These are phyloP conservation scores for Hetaerina americana DNA, from an alignment of 1,140 invertebrate species.

Conservation along the genomic window DNA sequence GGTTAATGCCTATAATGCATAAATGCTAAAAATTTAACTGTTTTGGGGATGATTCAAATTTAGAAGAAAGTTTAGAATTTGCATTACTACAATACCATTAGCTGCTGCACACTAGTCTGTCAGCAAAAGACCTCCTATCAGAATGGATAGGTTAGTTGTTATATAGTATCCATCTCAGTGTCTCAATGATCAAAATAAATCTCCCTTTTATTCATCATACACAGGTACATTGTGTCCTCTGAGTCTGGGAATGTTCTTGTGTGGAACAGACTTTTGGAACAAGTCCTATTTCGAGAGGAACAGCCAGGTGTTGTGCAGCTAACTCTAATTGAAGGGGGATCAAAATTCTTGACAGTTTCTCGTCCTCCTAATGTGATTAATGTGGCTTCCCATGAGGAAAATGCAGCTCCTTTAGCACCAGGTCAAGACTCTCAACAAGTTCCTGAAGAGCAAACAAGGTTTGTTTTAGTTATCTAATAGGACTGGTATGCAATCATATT, in stretches of 20 bases:
- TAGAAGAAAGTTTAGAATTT: too few species aligned
- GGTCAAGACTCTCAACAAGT: not conserved
- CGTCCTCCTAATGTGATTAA: conserved; percentile 36
- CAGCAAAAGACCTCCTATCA: too few species aligned
- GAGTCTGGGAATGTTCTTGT: conserved; percentile 87
- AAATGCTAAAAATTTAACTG: too few species aligned
- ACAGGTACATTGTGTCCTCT: conserved; percentile 66
- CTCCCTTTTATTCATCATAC: conserved; percentile 14
- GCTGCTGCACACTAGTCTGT: too few species aligned
- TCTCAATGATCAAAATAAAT: not conserved
- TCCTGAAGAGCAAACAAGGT: not conserved
- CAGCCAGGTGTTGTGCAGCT: conserved; percentile 79
- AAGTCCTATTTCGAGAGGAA: conserved; percentile 71
- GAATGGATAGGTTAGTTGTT: too few species aligned
- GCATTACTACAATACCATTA: too few species aligned
- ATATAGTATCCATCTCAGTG: not conserved
- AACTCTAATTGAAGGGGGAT: conserved; percentile 66
- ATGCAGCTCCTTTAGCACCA: not conserved
- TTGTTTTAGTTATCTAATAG: not conserved
- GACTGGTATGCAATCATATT: too few species aligned
- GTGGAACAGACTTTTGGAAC: conserved; percentile 77
- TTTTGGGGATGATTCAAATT: too few species aligned
- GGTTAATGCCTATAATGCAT: too few species aligned
- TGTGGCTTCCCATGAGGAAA: too few species aligned
- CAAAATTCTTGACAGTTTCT: conserved; percentile 75